A percentile compares a stretch with the other conserved stretches of the same genome.
Evolutionary conservation across 2,113 vertebrate genomes (phyloP).

Genomic region (Chamaetylas fuelleborni): DNA sequence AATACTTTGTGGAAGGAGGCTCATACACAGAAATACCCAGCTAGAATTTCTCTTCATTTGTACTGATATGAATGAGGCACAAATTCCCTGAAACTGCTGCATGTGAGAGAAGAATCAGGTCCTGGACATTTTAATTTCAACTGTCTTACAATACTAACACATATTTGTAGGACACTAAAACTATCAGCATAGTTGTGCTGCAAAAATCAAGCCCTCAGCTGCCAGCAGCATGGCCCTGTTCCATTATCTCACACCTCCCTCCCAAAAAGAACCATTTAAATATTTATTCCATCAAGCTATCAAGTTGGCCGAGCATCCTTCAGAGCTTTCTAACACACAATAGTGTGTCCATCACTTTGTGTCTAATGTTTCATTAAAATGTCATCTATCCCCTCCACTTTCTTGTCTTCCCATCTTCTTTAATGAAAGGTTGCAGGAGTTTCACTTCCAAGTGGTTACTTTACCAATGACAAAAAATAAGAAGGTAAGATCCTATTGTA

Average conservation of each 20-base stretch:
- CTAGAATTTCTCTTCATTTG: not conserved
- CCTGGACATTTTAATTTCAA: not conserved
- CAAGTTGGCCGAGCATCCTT: not conserved
- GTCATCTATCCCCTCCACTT: not conserved
- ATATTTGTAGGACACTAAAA: not conserved
- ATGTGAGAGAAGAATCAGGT: not conserved
- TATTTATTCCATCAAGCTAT: not conserved
- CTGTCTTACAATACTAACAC: not conserved
- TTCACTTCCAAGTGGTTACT: conserved; percentile 16
- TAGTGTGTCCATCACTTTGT: not conserved
- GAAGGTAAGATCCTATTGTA: not conserved
- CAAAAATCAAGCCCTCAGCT: not conserved
- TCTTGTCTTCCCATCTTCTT: not conserved
- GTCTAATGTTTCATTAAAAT: conserved; percentile 48
- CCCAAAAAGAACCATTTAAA: not conserved
- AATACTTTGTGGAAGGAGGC: not conserved
- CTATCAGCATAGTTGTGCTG: not conserved
- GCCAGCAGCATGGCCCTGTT: not conserved
- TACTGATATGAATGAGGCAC: not conserved
- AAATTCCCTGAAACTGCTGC: not conserved
- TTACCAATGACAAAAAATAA: not conserved
- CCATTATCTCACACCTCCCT: not conserved
- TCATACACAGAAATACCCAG: not conserved
- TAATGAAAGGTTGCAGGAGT: conserved; percentile 27
- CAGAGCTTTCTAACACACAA: not conserved